Conservation (phyloP, 2,113 vertebrate genomes). For the Prolemur simus region DNA sequence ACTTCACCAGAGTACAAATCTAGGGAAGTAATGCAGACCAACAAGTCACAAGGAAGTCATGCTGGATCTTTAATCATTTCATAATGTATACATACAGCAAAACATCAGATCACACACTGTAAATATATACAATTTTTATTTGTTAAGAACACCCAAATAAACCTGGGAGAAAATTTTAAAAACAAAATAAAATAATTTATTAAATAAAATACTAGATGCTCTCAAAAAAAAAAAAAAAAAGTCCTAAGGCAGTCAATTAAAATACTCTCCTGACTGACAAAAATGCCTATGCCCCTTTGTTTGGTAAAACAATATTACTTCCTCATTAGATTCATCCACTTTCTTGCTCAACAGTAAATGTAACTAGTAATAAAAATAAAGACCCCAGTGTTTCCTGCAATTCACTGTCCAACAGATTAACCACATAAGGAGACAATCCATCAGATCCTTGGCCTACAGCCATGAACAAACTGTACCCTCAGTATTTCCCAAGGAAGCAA, state of each 20-base stretch:
- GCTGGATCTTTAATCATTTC: background rate
- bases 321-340: background rate
- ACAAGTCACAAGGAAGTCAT: background rate
- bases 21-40: constrained; percentile 7
- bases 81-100: background rate
- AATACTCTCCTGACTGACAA: background rate
- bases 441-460: background rate
- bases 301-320: background rate
- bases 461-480: background rate
- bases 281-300: background rate
- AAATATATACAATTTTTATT: background rate
- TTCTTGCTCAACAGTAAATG: background rate
- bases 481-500: background rate
- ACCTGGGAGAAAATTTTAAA: background rate
- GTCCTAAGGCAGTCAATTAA: background rate
- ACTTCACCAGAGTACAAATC: constrained; percentile 84
- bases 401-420: background rate
- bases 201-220: background rate
- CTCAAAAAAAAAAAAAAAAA: background rate
- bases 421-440: background rate
- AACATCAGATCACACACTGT: background rate
- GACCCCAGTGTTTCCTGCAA: background rate
- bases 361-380: background rate
- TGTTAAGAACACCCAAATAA: background rate
- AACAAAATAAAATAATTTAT: background rate